A percentile compares a stretch with the other conserved stretches of the same genome.
Evolutionary conservation across 2,113 vertebrate species (phyloP).

Genomic region (Hippolais icterina): DNA sequence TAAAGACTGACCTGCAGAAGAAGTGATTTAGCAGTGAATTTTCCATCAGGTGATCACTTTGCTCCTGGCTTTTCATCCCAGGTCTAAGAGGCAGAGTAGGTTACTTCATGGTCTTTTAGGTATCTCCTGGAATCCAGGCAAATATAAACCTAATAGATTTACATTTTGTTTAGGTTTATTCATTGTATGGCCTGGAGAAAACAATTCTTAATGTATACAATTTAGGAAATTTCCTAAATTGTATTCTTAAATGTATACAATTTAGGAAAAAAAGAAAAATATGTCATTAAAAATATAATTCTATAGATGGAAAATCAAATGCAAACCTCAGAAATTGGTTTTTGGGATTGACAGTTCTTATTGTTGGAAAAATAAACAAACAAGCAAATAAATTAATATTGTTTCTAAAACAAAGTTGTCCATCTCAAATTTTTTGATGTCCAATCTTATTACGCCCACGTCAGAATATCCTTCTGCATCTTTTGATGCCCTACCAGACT

Average conservation of each 20-base stretch:
- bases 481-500: neutral
- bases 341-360: neutral
- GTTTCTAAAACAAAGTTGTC: neutral
- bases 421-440: neutral
- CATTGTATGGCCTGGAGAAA: neutral
- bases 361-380: neutral
- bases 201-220: neutral
- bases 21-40: neutral
- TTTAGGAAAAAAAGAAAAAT: neutral
- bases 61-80: neutral
- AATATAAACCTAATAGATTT: neutral
- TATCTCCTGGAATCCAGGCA: neutral
- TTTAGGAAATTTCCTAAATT: too few relatives aligned
- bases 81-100: neutral
- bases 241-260: too few relatives aligned
- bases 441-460: neutral
- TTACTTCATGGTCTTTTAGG: neutral
- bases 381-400: neutral
- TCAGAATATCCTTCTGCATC: neutral
- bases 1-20: neutral
- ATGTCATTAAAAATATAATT: neutral
- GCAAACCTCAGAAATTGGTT: neutral
- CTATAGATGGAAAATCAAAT: neutral
- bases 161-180: neutral
- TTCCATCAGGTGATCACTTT: neutral